Conservation (phyloP, 1,140 invertebrate genomes). For the Eumeta japonica region DNA sequence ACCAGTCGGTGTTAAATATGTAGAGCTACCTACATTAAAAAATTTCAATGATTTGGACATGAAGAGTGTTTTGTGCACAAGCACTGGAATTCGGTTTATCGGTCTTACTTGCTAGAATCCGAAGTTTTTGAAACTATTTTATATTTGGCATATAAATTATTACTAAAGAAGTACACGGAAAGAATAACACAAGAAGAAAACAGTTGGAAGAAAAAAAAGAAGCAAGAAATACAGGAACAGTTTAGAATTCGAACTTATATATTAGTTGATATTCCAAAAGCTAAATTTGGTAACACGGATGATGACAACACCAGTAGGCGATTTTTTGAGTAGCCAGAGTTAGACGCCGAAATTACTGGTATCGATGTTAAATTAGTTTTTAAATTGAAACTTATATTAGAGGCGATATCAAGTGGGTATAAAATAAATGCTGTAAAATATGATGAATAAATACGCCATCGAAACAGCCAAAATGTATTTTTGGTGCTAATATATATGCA, state of each 20-base stretch:
- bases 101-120: conserved; percentile 19
- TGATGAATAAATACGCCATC: too few relatives aligned
- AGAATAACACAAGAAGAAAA: conserved; percentile 6
- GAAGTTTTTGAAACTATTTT: conserved; percentile 17
- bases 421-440: conserved; percentile 6
- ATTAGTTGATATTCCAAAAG: conserved; percentile 30
- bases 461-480: too few relatives aligned
- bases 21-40: conserved; percentile 17
- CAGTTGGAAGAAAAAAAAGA: conserved; percentile 8
- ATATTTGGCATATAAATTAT: conserved; percentile 18
- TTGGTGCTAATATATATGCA: too few relatives aligned
- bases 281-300: conserved; percentile 27
- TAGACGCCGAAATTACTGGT: conserved; percentile 17
- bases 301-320: conserved; percentile 34
- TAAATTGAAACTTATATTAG: conserved; percentile 5
- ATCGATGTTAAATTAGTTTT: conserved; percentile 20
- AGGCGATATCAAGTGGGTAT: conserved; percentile 7
- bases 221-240: conserved; percentile 10
- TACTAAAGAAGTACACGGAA: conserved; percentile 17
- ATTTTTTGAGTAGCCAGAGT: conserved; percentile 23
- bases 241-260: too few relatives aligned
- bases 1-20: conserved; percentile 15
- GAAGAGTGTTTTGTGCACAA: conserved; percentile 10
- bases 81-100: too few relatives aligned
- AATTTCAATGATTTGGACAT: conserved; percentile 17